A percentile compares a stretch with the other conserved stretches of the same genome.
Conservation (phyloP, 2,888 invertebrate species). For the Baronia brevicornis region DNA sequence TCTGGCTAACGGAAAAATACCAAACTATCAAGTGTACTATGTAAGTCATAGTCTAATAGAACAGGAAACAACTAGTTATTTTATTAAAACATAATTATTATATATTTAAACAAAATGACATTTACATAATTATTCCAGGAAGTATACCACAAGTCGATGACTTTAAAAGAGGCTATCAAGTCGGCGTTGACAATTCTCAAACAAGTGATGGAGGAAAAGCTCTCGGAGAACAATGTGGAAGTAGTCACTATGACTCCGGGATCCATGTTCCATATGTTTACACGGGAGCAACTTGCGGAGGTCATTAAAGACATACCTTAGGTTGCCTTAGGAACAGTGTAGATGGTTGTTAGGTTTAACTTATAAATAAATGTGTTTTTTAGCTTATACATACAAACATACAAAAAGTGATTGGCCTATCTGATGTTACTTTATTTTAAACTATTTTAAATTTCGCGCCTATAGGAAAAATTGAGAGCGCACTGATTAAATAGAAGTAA, state of each 20-base stretch:
- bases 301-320: conserved; percentile 86
- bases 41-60: too few relatives aligned
- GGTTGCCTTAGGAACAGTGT: conserved; percentile 26
- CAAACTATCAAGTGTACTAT: too few relatives aligned
- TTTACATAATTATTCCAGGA: conserved; percentile 56
- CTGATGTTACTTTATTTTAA: too few relatives aligned
- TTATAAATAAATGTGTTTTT: background rate
- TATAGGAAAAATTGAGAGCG: too few relatives aligned
- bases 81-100: conserved; percentile 1
- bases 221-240: conserved; percentile 97
- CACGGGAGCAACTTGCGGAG: conserved; percentile 92
- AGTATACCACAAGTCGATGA: conserved; percentile 89
- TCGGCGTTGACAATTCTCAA: conserved; percentile 94
- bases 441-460: too few relatives aligned
- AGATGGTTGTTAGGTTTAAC: conserved; percentile 17
- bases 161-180: conserved; percentile 93
- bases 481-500: too few relatives aligned
- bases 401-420: background rate
- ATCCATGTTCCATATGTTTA: conserved; percentile 90
- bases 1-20: too few relatives aligned
- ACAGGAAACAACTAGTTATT: background rate
- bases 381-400: background rate
- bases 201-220: conserved; percentile 99
- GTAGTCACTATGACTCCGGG: conserved; percentile 94
- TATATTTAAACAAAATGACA: background rate